Evolutionary conservation across 2,888 invertebrate species (phyloP), one percentile per base, ranked within the genome.

Genomic region (Hybos culiciformis): DNA sequence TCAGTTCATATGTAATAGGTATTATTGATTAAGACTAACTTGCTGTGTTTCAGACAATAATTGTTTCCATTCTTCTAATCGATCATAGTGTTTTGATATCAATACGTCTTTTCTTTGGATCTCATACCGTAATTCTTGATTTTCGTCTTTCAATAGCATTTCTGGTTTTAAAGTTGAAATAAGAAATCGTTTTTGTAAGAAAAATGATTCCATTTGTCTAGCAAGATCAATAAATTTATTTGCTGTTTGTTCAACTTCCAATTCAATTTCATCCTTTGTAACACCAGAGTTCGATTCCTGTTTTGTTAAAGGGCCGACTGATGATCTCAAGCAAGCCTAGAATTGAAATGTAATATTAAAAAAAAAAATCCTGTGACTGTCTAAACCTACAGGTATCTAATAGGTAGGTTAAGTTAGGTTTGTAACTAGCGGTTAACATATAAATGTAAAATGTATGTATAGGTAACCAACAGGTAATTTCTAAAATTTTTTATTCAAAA

Each of bases 161-260:
- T 94, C 93, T 0, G 93, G 93, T 57, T 91, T 90, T 51, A 92
- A 73, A 0, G 86, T 84, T 0, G 92, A 91, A 2, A 93, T 70
- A 1, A 93, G 72, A 57, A 93, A 85, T 59, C 92, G 73, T 62
- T 93, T 93, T 65, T 92, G 92, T 14, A 94, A 63, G 61, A 94
- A 94, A 66, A 91, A 92, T 0, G 88, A 86, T 61, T 94, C 93
- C 81, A 93, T 85, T 68, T 92, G 88, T 19, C 91, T 73, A 0
- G 92, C 93, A 41, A 90, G 73, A 66, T 94, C 93, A 37, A 93
- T 80, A 62, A 93, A 93, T 55, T 81, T 74, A 50, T 80, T 69
- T 18, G 83, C 77, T 12, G 80, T 80, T 60, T 90, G 78, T 57
- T 94, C 93, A 12, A 91, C 88, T 65, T 92, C 92, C 18, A 82